Evolutionary conservation across 1,140 invertebrate species (phyloP).

Genomic region (Eumaeus atala): DNA sequence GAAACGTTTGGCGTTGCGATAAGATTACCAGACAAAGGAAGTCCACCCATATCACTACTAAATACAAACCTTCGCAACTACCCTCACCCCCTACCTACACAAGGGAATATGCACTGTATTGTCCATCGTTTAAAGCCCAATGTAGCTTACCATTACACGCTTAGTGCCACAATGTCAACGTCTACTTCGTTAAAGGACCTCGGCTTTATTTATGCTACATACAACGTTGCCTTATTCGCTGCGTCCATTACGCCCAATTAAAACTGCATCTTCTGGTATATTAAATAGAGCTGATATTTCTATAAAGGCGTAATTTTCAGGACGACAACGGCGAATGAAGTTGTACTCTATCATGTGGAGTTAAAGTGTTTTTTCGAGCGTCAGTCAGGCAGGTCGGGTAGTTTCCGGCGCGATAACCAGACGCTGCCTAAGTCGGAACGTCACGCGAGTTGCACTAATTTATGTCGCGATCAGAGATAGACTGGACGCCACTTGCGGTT

Average conservation of each 20-base stretch:
- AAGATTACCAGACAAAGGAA: constrained; percentile 72
- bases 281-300: constrained; percentile 47
- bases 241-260: constrained; percentile 27
- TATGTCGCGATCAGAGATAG: constrained; percentile 68
- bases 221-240: constrained; percentile 63
- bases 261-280: constrained; percentile 34
- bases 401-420: constrained; percentile 68
- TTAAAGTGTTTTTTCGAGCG: constrained; percentile 44
- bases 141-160: constrained; percentile 35
- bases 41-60: constrained; percentile 70
- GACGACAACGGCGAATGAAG: constrained; percentile 28
- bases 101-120: constrained; percentile 40
- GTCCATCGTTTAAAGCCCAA: constrained; percentile 37
- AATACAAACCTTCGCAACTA: constrained; percentile 65
- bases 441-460: constrained; percentile 69
- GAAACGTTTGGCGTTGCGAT: constrained; percentile 56
- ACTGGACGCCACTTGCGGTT: constrained; percentile 36
- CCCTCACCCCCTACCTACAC: constrained; percentile 31
- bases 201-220: constrained; percentile 71
- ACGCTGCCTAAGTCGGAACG: constrained; percentile 51
- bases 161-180: constrained; percentile 62
- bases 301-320: constrained; percentile 20
- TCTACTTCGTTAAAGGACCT: constrained; percentile 71
- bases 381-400: constrained; percentile 34
- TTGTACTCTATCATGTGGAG: constrained; percentile 36